phyloP scores from a whole-genome alignment of 2,888 invertebrate species.

The Drosophila flavopinicola region DNA sequence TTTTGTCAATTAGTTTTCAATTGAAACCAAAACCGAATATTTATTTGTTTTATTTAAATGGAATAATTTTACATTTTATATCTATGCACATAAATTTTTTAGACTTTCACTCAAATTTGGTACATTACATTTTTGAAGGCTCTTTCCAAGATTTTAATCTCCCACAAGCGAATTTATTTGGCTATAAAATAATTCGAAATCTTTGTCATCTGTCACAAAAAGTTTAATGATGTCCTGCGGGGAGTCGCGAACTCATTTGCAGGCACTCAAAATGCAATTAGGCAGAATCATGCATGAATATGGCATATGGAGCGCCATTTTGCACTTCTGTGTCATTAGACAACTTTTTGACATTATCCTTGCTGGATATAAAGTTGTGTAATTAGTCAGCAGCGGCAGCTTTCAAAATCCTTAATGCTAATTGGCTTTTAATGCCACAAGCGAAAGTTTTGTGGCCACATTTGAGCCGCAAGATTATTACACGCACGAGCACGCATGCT shows the following conservation, averaged over 20 bases:
- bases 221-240: conserved; percentile 7
- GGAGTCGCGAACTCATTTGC: conserved; percentile 22
- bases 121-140: too few relatives aligned
- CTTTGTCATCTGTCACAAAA: not conserved
- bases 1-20: too few relatives aligned
- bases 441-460: conserved; percentile 48
- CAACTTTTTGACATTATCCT: conserved; percentile 57
- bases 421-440: conserved; percentile 68
- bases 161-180: too few relatives aligned
- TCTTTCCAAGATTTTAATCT: too few relatives aligned
- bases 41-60: too few relatives aligned
- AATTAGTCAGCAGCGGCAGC: conserved; percentile 57
- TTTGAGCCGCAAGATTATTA: conserved; percentile 59
- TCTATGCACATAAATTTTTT: too few relatives aligned
- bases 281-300: conserved; percentile 17
- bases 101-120: too few relatives aligned
- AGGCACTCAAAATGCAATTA: conserved; percentile 43
- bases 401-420: conserved; percentile 63
- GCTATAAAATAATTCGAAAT: not conserved
- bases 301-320: not conserved
- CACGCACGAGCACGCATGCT: conserved; percentile 49
- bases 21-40: too few relatives aligned
- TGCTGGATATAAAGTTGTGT: conserved; percentile 48
- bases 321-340: conserved; percentile 41
- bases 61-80: too few relatives aligned